A percentile compares a stretch with the other conserved stretches of the same genome.
Conservation (phyloP, 2,797 vertebrate species). For the Acridotheres tristis region DNA sequence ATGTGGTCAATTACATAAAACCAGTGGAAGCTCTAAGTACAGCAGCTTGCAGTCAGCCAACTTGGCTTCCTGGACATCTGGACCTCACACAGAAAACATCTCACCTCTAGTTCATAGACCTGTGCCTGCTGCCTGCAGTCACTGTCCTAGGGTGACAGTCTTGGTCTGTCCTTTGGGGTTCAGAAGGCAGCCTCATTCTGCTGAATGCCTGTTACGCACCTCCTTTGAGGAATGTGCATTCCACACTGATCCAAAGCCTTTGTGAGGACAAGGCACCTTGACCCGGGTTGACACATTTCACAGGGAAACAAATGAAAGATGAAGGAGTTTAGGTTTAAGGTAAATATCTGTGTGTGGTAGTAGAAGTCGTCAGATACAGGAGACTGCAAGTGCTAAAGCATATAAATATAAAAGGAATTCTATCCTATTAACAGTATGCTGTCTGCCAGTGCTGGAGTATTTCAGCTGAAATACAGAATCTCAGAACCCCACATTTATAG, state of each 20-base stretch:
- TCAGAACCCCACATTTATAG: background rate
- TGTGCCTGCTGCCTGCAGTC: background rate
- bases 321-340: background rate
- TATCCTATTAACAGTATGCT: background rate
- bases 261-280: background rate
- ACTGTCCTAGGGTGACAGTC: background rate
- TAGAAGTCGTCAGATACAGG: background rate
- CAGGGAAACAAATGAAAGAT: background rate
- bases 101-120: background rate
- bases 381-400: background rate
- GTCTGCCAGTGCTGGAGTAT: background rate
- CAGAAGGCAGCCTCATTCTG: background rate
- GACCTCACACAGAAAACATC: background rate
- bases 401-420: background rate
- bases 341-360: background rate
- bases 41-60: background rate
- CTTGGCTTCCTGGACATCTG: background rate
- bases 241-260: background rate
- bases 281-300: accelerated
- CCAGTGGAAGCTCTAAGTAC: background rate
- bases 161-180: background rate
- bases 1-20: background rate
- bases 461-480: background rate
- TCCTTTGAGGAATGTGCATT: background rate
- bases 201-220: background rate